phyloP scores from a whole-genome alignment of 2,888 invertebrate genomes.

The Acronicta psi region DNA sequence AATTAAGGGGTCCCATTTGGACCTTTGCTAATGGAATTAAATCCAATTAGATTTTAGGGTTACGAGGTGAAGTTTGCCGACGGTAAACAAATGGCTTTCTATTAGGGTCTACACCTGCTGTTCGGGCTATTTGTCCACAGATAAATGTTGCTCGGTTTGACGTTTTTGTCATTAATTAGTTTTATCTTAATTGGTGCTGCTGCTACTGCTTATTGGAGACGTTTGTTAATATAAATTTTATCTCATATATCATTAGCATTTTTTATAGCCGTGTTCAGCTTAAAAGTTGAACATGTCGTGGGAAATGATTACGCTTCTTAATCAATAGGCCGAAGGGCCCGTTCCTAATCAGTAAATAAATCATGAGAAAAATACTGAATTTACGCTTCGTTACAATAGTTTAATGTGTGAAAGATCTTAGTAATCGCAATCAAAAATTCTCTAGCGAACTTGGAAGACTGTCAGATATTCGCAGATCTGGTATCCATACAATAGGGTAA shows the following conservation, averaged over 20 bases:
- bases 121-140: slow-evolving; percentile 72
- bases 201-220: slow-evolving; percentile 28
- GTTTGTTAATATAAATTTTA: slow-evolving; percentile 11
- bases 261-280: no score
- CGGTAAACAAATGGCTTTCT: slow-evolving; percentile 85
- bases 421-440: no score
- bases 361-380: no score
- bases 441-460: no score
- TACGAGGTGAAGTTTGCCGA: slow-evolving; percentile 86
- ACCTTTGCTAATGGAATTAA: slow-evolving; percentile 88
- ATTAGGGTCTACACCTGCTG: slow-evolving; percentile 81
- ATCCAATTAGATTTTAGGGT: slow-evolving; percentile 89
- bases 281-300: no score
- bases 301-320: no score
- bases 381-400: no score
- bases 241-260: background rate
- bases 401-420: no score
- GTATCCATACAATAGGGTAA: no score
- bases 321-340: no score
- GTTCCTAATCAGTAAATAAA: no score
- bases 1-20: slow-evolving; percentile 86
- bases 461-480: no score
- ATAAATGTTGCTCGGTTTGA: slow-evolving; percentile 73
- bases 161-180: slow-evolving; percentile 69
- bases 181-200: slow-evolving; percentile 57